Evolutionary conservation across 2,888 invertebrate genomes (phyloP).

Genomic region (Octonoba sinensis): DNA sequence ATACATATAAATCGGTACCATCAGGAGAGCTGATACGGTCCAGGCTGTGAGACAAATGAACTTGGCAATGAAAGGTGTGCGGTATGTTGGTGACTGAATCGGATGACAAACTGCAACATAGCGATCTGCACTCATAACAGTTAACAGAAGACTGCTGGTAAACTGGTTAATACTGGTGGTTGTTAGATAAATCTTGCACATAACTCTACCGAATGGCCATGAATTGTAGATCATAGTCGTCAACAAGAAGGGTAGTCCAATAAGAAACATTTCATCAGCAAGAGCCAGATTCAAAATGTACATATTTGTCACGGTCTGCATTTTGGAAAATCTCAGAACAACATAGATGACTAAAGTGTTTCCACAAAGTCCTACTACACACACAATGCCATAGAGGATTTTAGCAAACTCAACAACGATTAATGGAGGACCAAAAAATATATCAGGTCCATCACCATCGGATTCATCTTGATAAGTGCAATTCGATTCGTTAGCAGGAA

Average conservation of each 20-base stretch:
- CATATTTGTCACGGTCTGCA: slow-evolving; percentile 95
- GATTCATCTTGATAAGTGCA: slow-evolving; percentile 16
- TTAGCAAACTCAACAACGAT: slow-evolving; percentile 66
- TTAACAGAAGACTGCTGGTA: slow-evolving; percentile 89
- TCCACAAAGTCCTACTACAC: slow-evolving; percentile 87
- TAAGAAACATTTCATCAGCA: slow-evolving; percentile 91
- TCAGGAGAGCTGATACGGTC: slow-evolving; percentile 84
- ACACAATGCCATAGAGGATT: slow-evolving; percentile 85
- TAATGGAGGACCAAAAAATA: slow-evolving; percentile 46
- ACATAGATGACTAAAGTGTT: slow-evolving; percentile 93
- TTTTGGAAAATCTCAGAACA: slow-evolving; percentile 86
- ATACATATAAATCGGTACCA: slow-evolving; percentile 80
- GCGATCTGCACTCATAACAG: slow-evolving; percentile 93
- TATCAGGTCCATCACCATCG: not conserved
- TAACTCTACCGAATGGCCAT: slow-evolving; percentile 89
- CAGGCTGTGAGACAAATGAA: slow-evolving; percentile 80
- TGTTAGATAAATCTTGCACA: slow-evolving; percentile 91
- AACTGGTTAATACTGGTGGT: slow-evolving; percentile 93
- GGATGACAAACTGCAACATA: slow-evolving; percentile 95
- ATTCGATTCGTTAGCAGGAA: slow-evolving; percentile 18
- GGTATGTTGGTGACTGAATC: slow-evolving; percentile 85
- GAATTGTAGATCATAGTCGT: slow-evolving; percentile 84
- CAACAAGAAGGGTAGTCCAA: slow-evolving; percentile 90
- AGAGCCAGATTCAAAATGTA: slow-evolving; percentile 91
- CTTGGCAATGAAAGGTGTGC: slow-evolving; percentile 86